Base-by-base conservation (phyloP, 2,888 invertebrate species). In the Bombyx huttoni region DNA sequence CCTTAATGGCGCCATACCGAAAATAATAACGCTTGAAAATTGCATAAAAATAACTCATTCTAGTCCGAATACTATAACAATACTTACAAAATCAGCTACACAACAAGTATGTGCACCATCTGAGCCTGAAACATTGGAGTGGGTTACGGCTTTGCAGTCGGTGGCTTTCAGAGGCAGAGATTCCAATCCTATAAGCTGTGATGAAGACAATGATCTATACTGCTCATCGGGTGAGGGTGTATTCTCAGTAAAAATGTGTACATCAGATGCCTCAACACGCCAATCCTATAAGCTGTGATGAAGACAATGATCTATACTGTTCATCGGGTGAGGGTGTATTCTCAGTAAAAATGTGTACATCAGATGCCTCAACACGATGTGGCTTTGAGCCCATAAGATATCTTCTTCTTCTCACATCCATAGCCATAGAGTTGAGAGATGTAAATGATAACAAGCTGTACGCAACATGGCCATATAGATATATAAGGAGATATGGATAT, bases 161-260 rank as follows among this genome's bases (percentile, higher is more conserved):
- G 94, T 96, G 34, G 95, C 95, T 0, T 96, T 96, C 69, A 92
- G 92, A 67, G 93, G 92, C 55, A 89, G 88, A 64, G 87, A 90
- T 52, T 89, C 91, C 0, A 85, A 76, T 59, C 91, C 91, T 48
- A 83, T 89, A 35, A 84, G 82, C 54, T 92, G 95, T 68, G 95
- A 96, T 81, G 95, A 95, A 83, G 95, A 96, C 66, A 96, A 96
- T 78, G 96, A 96, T 76, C 83, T 96, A n/a, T 96, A 96, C 72
- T 95, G 94, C 71, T 94, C 95, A 47, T 94, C 94, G 54, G 94
- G 94, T 33, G 95, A 96, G 81, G 95, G 94, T 50, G 89, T 94
- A 13, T 96, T 95, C 72, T 91, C 92, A 52, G 94, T 96, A 1
- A 94, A 91, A 76, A 89, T 96, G 65, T 92, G 93, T 60, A 89